Evolutionary conservation across 2,888 invertebrate genomes (phyloP).

Genomic region (Ophion slaviceki): DNA sequence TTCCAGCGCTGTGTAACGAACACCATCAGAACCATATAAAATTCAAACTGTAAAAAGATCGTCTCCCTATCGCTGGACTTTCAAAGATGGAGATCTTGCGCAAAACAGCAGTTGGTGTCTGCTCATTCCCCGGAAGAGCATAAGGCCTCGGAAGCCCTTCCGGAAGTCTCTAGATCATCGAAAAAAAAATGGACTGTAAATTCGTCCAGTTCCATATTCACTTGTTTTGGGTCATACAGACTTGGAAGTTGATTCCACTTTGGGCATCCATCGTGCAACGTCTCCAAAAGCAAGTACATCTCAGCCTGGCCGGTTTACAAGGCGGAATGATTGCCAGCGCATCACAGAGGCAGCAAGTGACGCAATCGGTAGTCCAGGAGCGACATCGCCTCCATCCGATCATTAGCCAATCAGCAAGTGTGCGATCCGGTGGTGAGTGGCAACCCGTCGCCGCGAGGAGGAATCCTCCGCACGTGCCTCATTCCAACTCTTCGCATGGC

Average conservation of each 20-base stretch:
- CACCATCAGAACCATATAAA: conserved; percentile 19
- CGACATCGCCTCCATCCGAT: neutral
- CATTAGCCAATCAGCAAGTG: conserved; percentile 9
- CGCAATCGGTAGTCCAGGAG: neutral
- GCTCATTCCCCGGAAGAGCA: neutral
- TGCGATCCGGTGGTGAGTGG: neutral
- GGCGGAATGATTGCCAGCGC: neutral
- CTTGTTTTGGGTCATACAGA: too few relatives aligned
- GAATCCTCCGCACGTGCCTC: conserved; percentile 14
- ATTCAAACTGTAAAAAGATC: neutral
- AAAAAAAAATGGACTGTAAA: neutral
- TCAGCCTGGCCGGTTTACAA: neutral
- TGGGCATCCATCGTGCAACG: neutral
- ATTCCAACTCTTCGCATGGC: conserved; percentile 12
- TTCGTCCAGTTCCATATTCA: neutral
- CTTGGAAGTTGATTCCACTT: neutral
- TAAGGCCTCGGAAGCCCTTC: conserved; percentile 7
- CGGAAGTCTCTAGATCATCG: neutral
- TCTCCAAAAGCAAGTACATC: neutral
- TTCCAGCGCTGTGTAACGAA: conserved; percentile 19
- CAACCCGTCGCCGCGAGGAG: neutral
- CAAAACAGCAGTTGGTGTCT: too few relatives aligned
- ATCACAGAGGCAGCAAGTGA: neutral
- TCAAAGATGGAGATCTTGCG: neutral
- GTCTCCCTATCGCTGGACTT: neutral